Evolutionary conservation across 2,113 vertebrate genomes (phyloP).

Genomic region (Lucifuga dentata): DNA sequence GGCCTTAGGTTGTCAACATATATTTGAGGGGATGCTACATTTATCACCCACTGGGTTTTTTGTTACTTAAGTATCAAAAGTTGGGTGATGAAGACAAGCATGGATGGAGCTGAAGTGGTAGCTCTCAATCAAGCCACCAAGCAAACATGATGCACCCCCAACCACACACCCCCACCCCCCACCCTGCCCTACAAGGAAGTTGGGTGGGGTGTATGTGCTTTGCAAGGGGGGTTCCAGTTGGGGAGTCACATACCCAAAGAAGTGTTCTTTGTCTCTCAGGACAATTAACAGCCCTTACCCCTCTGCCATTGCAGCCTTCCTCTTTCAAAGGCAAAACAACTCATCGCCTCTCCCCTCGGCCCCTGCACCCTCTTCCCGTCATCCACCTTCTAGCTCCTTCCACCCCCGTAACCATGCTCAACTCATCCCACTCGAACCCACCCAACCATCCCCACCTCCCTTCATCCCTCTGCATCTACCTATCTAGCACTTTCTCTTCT

Average conservation of each 20-base stretch:
- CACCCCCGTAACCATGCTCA: no score
- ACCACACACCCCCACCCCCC: no score
- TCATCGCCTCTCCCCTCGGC: conserved; percentile 46
- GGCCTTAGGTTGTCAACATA: no score
- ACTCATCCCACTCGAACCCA: not conserved
- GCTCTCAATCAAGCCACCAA: no score
- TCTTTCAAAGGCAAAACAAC: conserved; percentile 49
- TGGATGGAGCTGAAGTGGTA: no score
- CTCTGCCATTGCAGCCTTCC: conserved; percentile 5
- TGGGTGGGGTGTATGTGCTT: conserved; percentile 52
- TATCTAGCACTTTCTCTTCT: not conserved
- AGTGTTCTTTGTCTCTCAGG: conserved; percentile 64
- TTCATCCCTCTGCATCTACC: conserved; percentile 5
- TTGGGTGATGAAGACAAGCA: no score
- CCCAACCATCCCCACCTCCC: not conserved
- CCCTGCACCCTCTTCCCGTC: conserved; percentile 34
- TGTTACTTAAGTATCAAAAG: no score
- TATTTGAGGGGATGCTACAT: no score
- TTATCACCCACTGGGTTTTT: no score
- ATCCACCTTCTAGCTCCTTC: conserved; percentile 23
- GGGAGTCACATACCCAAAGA: conserved; percentile 52
- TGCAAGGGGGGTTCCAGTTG: conserved; percentile 17
- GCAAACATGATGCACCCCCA: no score
- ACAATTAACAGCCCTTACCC: conserved; percentile 34
- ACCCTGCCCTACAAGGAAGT: conserved; percentile 63